Base-by-base conservation (phyloP, 2,888 invertebrate genomes). In the Clepsis dumicolana region DNA sequence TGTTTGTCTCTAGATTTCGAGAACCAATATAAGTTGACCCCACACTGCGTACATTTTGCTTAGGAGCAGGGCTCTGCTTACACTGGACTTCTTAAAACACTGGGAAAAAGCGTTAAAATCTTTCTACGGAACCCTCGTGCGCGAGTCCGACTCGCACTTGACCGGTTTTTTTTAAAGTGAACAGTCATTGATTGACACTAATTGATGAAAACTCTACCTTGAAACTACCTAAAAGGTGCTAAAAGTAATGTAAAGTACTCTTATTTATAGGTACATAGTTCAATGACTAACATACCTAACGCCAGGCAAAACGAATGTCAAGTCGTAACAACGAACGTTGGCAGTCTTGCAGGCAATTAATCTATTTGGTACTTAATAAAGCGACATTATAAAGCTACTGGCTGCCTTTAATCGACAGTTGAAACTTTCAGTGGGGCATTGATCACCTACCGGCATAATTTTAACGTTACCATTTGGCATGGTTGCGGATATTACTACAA, bases 341-440 rank as follows among this genome's bases (percentile, higher is more conserved):
- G 65, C 65, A 65, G 50, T 57, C 59, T 65, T 59, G 25, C 65
- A 52, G 59, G 65, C 59, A 65, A 59, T 65, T 65, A 65, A 65
- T 65, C 57, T 65, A 59, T 65, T 59, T 27, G 52, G 24, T 48
- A 48, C 48, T 48, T 48, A 48, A 48, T 48, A 48, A 48, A 48
- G 48, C 48, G 48, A 48, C 48, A 48, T 48, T 48, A 48, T 21
- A 48, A 12, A 48, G 48, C 48, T 48, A 48, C n/a, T 38, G 48
- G 10, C 25, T 25, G n/a, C 52, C n/a, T 52, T 24, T 52, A 27
- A 52, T 52, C 27, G 27, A n/a, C 27, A 52, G 27, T 52, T 25
- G 2, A 27, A 24, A 50, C 24, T 50, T 50, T 21, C 24, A 12
- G 14, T 44, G 18, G 16, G 44, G 16, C 16, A 44, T 44, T 4